Percentiles rank a stretch among this genome's conserved stretches.
Conservation (phyloP, 1,140 invertebrate genomes). For the Drosophila melanica region DNA sequence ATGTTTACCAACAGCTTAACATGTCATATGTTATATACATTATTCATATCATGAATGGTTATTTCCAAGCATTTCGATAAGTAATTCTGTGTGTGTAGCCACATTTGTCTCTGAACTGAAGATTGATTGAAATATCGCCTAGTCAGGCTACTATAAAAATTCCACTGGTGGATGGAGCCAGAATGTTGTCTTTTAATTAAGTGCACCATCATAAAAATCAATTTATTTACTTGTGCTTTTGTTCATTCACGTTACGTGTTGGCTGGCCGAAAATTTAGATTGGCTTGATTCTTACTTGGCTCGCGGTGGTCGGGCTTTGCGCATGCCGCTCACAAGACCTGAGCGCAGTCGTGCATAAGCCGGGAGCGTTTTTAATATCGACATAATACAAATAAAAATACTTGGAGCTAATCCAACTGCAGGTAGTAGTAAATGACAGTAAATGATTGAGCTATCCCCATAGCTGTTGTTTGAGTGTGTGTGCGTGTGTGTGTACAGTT, state of each 20-base stretch:
- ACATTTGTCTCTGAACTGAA: not conserved
- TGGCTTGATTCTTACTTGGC: conserved; percentile 2
- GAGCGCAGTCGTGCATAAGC: conserved; percentile 73
- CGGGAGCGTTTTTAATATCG: conserved; percentile 49
- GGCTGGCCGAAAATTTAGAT: conserved; percentile 32
- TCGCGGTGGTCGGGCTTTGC: not conserved
- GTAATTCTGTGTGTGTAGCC: too few species aligned
- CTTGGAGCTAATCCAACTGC: conserved; percentile 29
- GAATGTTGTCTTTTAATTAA: conserved; percentile 56
- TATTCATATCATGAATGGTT: too few species aligned
- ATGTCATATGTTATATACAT: too few species aligned
- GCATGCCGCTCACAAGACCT: conserved; percentile 33
- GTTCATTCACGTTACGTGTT: conserved; percentile 35
- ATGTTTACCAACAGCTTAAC: too few species aligned
- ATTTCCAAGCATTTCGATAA: too few species aligned
- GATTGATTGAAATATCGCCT: conserved; percentile 1
- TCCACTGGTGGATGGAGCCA: not conserved
- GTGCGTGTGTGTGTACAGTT: conserved; percentile 4
- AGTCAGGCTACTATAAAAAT: not conserved
- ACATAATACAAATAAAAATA: conserved; percentile 41
- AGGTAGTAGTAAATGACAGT: conserved; percentile 78
- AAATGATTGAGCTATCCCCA: conserved; percentile 71
- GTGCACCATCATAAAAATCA: conserved; percentile 56
- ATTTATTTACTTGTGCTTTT: conserved; percentile 59
- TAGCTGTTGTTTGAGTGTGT: conserved; percentile 3